These are phyloP conservation scores for Patella caerulea DNA, from an alignment of 2,888 invertebrate genomes.

Conservation along the genomic window DNA sequence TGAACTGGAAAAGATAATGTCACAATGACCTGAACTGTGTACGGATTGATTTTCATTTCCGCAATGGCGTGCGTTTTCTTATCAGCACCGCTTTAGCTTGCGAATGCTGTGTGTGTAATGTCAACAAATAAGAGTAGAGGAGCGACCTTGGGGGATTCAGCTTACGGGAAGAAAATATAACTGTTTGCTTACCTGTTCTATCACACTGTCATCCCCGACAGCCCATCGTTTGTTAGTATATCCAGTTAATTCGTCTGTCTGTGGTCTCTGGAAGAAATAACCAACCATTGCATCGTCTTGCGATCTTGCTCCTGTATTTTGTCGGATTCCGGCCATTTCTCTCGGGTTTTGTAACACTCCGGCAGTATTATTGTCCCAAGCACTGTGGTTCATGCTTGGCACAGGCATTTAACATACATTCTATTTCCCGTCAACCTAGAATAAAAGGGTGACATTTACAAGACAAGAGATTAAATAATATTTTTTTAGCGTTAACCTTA, in stretches of 20 bases:
- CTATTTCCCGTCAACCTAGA: slow-evolving; percentile 38
- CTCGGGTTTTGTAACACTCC: slow-evolving; percentile 57
- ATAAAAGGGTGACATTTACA: slow-evolving; percentile 30
- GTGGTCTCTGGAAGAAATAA: slow-evolving; percentile 89
- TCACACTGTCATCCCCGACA: slow-evolving; percentile 88
- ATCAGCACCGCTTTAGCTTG: background rate
- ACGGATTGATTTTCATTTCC: slow-evolving; percentile 3
- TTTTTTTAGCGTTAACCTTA: slow-evolving; percentile 9
- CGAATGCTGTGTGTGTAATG: background rate
- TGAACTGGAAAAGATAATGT: background rate
- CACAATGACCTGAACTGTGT: slow-evolving; percentile 1
- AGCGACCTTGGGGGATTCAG: background rate
- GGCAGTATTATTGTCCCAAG: slow-evolving; percentile 63
- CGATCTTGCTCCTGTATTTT: slow-evolving; percentile 69
- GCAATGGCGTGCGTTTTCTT: slow-evolving; percentile 12
- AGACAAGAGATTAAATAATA: background rate
- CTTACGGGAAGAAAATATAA: no score
- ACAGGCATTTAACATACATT: slow-evolving; percentile 62
- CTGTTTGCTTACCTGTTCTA: slow-evolving; percentile 73
- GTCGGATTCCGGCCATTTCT: slow-evolving; percentile 60
- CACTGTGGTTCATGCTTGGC: slow-evolving; percentile 69
- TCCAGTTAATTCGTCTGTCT: slow-evolving; percentile 79
- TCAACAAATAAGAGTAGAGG: background rate
- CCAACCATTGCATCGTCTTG: slow-evolving; percentile 94
- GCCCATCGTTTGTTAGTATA: slow-evolving; percentile 80